Evolutionary conservation across 2,888 invertebrate genomes (phyloP).

Genomic region (Liodrosophila aerea): DNA sequence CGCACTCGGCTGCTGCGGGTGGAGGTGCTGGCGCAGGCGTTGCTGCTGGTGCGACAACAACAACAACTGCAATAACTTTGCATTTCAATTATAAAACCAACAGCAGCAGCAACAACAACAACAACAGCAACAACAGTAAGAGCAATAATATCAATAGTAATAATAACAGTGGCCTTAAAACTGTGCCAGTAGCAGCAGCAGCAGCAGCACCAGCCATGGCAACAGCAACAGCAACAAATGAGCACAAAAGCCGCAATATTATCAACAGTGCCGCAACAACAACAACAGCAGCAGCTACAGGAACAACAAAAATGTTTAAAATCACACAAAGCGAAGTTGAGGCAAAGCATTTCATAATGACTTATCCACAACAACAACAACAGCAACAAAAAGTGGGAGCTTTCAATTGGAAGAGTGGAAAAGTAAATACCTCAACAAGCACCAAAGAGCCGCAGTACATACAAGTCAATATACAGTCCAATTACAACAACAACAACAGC

Average conservation of each 20-base stretch:
- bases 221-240: slow-evolving; percentile 31
- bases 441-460: slow-evolving; percentile 45
- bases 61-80: slow-evolving; percentile 37
- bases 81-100: slow-evolving; percentile 57
- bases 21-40: slow-evolving; percentile 25
- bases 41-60: slow-evolving; percentile 24
- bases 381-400: slow-evolving; percentile 18
- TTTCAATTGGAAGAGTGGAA: slow-evolving; percentile 38
- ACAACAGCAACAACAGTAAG: slow-evolving; percentile 26
- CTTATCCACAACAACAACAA: slow-evolving; percentile 31
- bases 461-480: slow-evolving; percentile 38
- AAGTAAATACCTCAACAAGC: slow-evolving; percentile 50
- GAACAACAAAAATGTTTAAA: slow-evolving; percentile 39
- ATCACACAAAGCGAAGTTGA: slow-evolving; percentile 39
- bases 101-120: slow-evolving; percentile 29
- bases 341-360: slow-evolving; percentile 37
- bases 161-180: slow-evolving; percentile 41
- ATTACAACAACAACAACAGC: slow-evolving; percentile 20
- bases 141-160: slow-evolving; percentile 14
- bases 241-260: slow-evolving; percentile 12
- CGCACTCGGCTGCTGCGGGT: slow-evolving; percentile 33
- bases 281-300: slow-evolving; percentile 15
- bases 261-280: slow-evolving; percentile 20
- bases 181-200: slow-evolving; percentile 18
- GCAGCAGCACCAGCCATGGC: slow-evolving; percentile 12